A percentile compares a stretch with the other conserved stretches of the same genome.
Conservation (phyloP, 2,888 invertebrate genomes). For the Caprella mutica region DNA sequence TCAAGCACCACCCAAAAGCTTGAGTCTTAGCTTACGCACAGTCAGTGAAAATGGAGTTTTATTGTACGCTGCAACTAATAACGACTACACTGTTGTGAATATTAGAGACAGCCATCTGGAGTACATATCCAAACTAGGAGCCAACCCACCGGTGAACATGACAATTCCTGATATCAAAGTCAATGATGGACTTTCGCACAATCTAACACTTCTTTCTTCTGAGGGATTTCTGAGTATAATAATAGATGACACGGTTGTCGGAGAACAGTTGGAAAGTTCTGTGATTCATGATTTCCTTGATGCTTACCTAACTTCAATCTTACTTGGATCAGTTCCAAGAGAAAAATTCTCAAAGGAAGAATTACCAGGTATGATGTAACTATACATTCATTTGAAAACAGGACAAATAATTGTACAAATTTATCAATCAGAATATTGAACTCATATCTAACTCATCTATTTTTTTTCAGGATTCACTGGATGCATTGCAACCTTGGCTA, state of each 20-base stretch:
- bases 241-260: constrained; percentile 58
- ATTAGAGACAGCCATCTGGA: constrained; percentile 61
- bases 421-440: too few relatives aligned
- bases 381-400: too few relatives aligned
- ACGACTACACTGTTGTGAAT: constrained; percentile 73
- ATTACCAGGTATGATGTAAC: too few relatives aligned
- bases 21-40: constrained; percentile 72
- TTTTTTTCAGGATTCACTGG: constrained; percentile 66
- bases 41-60: constrained; percentile 63
- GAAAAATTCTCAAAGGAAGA: too few relatives aligned
- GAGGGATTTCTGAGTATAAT: constrained; percentile 53
- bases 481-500: constrained; percentile 74
- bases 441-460: too few relatives aligned
- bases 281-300: constrained; percentile 85
- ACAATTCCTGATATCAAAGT: constrained; percentile 50
- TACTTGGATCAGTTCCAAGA: constrained; percentile 66
- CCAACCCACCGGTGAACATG: constrained; percentile 63
- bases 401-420: too few relatives aligned
- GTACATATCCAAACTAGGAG: constrained; percentile 66
- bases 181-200: constrained; percentile 80
- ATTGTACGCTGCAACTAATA: constrained; percentile 75
- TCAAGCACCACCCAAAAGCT: constrained; percentile 52
- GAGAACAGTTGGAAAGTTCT: constrained; percentile 73
- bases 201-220: constrained; percentile 60
- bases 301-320: constrained; percentile 69